phyloP scores from a whole-genome alignment of 2,113 vertebrate genomes.

The Setophaga kirtlandii region DNA sequence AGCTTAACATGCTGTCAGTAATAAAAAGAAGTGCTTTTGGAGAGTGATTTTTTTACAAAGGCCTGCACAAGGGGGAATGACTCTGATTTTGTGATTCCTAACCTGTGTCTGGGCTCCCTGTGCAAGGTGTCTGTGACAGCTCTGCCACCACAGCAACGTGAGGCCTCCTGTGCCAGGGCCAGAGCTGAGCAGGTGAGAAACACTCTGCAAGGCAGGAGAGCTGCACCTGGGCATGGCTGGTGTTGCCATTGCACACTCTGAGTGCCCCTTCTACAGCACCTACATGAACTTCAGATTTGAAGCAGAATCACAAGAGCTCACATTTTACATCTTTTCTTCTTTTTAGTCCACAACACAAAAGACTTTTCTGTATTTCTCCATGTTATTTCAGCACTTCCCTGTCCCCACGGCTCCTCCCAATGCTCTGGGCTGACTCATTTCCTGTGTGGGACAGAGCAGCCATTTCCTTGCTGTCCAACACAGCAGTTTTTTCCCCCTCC shows the following conservation, averaged over 20 bases:
- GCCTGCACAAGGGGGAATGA: neutral
- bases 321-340: neutral
- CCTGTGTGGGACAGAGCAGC: slow-evolving; percentile 37
- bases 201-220: neutral
- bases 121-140: rapidly evolving
- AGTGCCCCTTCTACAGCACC: neutral
- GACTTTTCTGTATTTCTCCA: neutral
- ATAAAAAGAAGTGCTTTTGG: neutral
- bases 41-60: neutral
- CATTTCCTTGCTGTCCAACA: slow-evolving; percentile 47
- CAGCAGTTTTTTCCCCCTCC: neutral
- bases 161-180: neutral
- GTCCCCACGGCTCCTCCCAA: neutral
- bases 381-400: slow-evolving; percentile 52
- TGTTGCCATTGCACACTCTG: neutral
- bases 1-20: neutral
- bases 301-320: neutral
- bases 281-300: neutral
- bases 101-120: neutral
- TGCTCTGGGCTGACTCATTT: slow-evolving; percentile 63
- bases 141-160: rapidly evolving
- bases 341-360: neutral
- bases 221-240: neutral
- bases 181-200: neutral
- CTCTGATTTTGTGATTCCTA: neutral